These are phyloP conservation scores for Scomberomorus guttatus DNA, from an alignment of 2,797 vertebrate species.

Conservation along the genomic window DNA sequence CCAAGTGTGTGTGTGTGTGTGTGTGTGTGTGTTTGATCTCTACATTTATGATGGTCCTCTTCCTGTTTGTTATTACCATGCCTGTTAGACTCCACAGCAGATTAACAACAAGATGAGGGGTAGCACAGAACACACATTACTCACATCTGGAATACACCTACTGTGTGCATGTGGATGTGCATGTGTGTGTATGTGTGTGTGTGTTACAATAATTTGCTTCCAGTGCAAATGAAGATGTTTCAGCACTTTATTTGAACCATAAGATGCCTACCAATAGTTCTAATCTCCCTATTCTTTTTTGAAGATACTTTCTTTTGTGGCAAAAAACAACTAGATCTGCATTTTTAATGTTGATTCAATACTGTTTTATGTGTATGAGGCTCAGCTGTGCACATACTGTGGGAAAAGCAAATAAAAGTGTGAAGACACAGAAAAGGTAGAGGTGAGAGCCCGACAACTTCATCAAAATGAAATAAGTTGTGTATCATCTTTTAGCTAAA, in stretches of 20 bases:
- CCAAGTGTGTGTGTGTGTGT: conserved; percentile 56
- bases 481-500: not conserved
- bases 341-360: not conserved
- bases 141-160: conserved; percentile 69
- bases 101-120: conserved; percentile 66
- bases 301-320: not conserved
- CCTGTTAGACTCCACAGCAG: conserved; percentile 57
- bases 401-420: not conserved
- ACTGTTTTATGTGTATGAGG: not conserved
- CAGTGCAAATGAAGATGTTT: not conserved
- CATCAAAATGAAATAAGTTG: not conserved
- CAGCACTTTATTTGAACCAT: conserved; percentile 1
- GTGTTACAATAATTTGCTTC: not conserved
- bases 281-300: not conserved
- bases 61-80: conserved; percentile 77
- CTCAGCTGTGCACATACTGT: not conserved
- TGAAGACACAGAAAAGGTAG: too few species aligned
- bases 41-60: conserved; percentile 72
- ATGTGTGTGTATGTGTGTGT: too few species aligned
- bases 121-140: conserved; percentile 36
- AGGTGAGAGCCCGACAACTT: too few species aligned
- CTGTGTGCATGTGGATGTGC: conserved; percentile 32
- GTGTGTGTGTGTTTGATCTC: conserved; percentile 64
- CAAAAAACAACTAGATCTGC: not conserved
- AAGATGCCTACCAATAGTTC: not conserved